phyloP scores from a whole-genome alignment of 2,797 vertebrate species.

The Platalea minor region DNA sequence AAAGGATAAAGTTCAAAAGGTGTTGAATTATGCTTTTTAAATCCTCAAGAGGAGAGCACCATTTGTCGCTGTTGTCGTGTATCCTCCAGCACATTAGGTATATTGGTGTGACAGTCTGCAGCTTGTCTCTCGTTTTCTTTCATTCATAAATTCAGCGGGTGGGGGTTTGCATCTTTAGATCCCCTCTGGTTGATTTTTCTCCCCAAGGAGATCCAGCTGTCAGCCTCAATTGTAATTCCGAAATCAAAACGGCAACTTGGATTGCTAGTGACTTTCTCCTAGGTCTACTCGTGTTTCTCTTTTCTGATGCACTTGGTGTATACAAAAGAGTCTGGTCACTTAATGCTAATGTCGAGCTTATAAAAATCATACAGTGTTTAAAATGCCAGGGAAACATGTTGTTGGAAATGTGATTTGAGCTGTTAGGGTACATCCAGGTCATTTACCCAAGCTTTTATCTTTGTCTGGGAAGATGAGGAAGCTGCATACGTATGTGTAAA shows the following conservation, averaged over 20 bases:
- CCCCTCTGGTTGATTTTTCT: background rate
- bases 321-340: background rate
- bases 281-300: fast-evolving
- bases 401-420: background rate
- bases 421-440: background rate
- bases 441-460: background rate
- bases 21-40: background rate
- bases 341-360: background rate
- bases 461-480: background rate
- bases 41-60: background rate
- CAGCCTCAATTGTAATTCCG: background rate
- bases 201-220: background rate
- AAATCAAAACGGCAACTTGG: background rate
- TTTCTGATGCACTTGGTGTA: background rate
- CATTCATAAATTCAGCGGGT: background rate
- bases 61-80: background rate
- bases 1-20: background rate
- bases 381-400: background rate
- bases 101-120: background rate
- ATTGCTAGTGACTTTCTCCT: background rate
- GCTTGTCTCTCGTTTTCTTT: background rate
- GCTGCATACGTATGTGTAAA: fast-evolving
- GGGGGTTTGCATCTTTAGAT: background rate
- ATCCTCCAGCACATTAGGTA: background rate
- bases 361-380: background rate